phyloP scores from a whole-genome alignment of 2,113 vertebrate species.

The Eulemur macaco region DNA sequence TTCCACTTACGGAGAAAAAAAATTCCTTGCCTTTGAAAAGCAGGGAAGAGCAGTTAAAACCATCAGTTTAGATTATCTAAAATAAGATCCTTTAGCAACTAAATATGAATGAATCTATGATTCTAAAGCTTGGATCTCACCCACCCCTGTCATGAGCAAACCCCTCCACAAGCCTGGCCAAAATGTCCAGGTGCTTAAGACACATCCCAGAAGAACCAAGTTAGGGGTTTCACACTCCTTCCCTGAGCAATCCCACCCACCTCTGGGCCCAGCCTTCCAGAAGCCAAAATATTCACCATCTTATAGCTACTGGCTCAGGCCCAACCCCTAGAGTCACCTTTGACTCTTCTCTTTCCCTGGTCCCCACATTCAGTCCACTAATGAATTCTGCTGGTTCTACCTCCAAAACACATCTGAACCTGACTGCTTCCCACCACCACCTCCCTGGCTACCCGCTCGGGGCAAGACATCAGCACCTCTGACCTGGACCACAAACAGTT shows the following conservation, averaged over 20 bases:
- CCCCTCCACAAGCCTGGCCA: neutral
- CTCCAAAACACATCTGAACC: neutral
- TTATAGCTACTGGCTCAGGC: neutral
- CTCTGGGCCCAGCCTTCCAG: neutral
- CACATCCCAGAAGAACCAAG: neutral
- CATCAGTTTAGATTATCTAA: neutral
- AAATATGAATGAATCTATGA: neutral
- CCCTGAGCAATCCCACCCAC: neutral
- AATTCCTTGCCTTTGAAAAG: slow-evolving; percentile 36
- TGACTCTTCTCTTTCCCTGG: neutral
- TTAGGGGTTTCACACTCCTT: neutral
- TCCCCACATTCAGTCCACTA: neutral
- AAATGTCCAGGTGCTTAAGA: neutral
- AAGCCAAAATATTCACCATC: neutral
- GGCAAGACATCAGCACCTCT: neutral
- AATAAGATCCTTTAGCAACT: neutral
- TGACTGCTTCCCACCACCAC: neutral
- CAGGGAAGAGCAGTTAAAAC: neutral
- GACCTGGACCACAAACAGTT: neutral
- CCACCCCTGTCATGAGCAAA: neutral
- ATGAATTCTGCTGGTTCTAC: neutral
- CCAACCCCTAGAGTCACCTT: neutral
- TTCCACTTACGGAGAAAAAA: neutral
- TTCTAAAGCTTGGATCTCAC: neutral
- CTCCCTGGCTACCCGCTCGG: neutral